phyloP scores from a whole-genome alignment of 2,797 vertebrate genomes.

The Parambassis ranga region DNA sequence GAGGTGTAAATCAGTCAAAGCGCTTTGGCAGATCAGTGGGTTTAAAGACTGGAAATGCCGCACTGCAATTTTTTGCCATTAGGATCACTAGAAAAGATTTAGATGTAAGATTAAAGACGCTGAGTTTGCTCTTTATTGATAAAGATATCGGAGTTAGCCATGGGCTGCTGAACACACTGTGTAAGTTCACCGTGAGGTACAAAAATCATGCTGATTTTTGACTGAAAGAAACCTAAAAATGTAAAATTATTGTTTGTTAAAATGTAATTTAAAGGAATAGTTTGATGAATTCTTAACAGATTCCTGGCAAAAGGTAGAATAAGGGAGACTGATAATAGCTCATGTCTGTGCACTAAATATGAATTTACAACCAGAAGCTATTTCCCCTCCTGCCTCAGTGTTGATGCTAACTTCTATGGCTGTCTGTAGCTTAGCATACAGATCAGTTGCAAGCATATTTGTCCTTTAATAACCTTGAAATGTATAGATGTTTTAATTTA shows the following conservation, averaged over 20 bases:
- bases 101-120: neutral
- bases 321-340: too few relatives aligned
- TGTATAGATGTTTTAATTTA: neutral
- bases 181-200: neutral
- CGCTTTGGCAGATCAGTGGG: neutral
- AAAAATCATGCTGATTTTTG: too few relatives aligned
- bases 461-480: neutral
- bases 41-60: neutral
- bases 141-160: neutral
- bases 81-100: neutral
- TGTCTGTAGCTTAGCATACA: neutral
- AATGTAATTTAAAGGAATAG: neutral
- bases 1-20: conserved; percentile 15
- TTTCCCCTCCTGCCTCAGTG: too few relatives aligned
- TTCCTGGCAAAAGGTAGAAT: too few relatives aligned
- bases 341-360: too few relatives aligned
- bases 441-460: too few relatives aligned
- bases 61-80: conserved; percentile 1
- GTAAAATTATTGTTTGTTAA: too few relatives aligned
- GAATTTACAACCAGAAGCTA: too few relatives aligned
- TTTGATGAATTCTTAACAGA: too few relatives aligned
- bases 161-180: neutral
- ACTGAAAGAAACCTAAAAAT: neutral
- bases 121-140: neutral
- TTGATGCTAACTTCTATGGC: neutral